Evolutionary conservation across 2,797 vertebrate genomes (phyloP).

Genomic region (Aphelocoma californica): DNA sequence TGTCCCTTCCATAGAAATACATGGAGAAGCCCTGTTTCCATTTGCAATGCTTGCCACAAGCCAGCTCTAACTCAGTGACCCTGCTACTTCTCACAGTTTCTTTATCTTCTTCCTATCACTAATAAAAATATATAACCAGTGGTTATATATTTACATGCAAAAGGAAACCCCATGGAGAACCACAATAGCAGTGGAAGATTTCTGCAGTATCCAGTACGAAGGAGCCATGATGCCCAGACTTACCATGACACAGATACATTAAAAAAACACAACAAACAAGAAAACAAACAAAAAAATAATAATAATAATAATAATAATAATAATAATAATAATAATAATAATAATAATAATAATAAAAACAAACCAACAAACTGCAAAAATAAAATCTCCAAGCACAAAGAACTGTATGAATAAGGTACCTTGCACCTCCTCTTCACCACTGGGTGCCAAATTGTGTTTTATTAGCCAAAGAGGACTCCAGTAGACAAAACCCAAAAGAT

Average conservation of each 20-base stretch:
- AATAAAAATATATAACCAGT: neutral
- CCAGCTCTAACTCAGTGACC: neutral
- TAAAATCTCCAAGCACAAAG: neutral
- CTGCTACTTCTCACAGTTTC: neutral
- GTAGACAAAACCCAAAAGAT: neutral
- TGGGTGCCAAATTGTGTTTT: neutral
- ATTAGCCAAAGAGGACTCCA: neutral
- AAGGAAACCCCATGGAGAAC: neutral
- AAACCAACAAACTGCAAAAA: accelerated
- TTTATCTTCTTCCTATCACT: neutral
- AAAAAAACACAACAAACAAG: neutral
- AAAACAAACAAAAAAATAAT: neutral
- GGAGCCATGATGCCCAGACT: neutral
- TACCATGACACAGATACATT: neutral
- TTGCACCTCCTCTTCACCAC: neutral
- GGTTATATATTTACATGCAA: neutral
- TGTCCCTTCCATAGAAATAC: neutral
- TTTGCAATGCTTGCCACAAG: neutral
- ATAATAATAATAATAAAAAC: neutral
- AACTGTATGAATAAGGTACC: neutral
- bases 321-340: neutral
- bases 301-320: neutral
- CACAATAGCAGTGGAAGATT: neutral
- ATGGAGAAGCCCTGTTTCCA: neutral
- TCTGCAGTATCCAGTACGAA: neutral